These are phyloP conservation scores for Sceloporus tristichus DNA, from an alignment of 2,113 vertebrate genomes.

Conservation along the genomic window DNA sequence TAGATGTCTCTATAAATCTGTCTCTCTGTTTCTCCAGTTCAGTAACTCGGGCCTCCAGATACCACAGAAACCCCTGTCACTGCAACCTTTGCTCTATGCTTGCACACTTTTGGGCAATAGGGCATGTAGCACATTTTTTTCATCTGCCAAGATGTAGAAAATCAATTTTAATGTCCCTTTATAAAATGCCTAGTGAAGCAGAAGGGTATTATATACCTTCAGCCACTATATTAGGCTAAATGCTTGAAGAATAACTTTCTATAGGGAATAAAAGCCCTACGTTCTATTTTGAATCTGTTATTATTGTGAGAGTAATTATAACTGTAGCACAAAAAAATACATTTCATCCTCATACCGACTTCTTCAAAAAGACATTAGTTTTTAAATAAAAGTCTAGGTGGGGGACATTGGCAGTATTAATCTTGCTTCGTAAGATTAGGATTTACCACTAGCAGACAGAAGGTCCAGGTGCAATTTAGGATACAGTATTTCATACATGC, in stretches of 20 bases:
- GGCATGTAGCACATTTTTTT: slow-evolving; percentile 58
- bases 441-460: background rate
- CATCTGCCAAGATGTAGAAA: slow-evolving; percentile 59
- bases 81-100: slow-evolving; percentile 48
- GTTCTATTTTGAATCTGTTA: background rate
- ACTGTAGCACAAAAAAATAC: background rate
- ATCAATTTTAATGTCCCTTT: slow-evolving; percentile 65
- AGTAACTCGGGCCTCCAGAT: slow-evolving; percentile 54
- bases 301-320: slow-evolving; percentile 30
- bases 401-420: background rate
- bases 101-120: slow-evolving; percentile 50
- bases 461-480: slow-evolving; percentile 25
- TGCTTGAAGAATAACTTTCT: slow-evolving; percentile 11
- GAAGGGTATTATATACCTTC: slow-evolving; percentile 54
- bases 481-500: background rate
- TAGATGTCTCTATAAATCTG: slow-evolving; percentile 56
- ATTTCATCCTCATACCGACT: background rate
- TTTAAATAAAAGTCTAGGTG: slow-evolving; percentile 7
- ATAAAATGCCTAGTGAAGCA: slow-evolving; percentile 31
- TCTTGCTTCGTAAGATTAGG: background rate
- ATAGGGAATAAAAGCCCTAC: background rate
- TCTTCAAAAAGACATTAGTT: background rate
- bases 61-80: slow-evolving; percentile 53
- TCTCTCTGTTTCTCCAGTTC: slow-evolving; percentile 50
- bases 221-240: background rate